These are phyloP conservation scores for Tachysurus fulvidraco DNA, from an alignment of 2,113 vertebrate genomes.

Conservation along the genomic window DNA sequence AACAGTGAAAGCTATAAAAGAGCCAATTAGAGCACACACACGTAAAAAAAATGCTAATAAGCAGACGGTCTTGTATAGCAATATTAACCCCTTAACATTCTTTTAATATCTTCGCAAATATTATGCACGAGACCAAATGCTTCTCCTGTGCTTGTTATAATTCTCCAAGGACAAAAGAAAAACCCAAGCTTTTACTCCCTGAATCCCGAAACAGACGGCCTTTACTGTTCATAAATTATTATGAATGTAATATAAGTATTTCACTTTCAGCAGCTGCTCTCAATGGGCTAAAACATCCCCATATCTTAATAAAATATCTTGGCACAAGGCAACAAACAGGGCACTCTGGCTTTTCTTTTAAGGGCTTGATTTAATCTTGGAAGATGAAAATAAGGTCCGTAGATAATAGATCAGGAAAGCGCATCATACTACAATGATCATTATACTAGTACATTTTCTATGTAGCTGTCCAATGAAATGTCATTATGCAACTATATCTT, in stretches of 20 bases:
- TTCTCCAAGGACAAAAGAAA: constrained; percentile 7
- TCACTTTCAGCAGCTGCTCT: constrained; percentile 1
- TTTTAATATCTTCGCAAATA: constrained; percentile 45
- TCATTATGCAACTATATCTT: not conserved
- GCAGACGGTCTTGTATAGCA: not conserved
- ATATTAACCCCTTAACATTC: constrained; percentile 19
- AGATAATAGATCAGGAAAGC: not conserved
- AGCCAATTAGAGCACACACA: constrained; percentile 37
- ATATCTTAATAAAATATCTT: constrained; percentile 20
- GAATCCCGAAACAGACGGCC: constrained; percentile 7
- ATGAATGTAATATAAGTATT: constrained; percentile 19
- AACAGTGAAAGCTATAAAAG: constrained; percentile 9
- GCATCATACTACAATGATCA: not conserved
- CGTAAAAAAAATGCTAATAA: not conserved
- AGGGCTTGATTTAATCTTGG: constrained; percentile 6
- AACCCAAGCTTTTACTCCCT: constrained; percentile 22
- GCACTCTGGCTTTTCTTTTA: constrained; percentile 3
- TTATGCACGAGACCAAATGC: constrained; percentile 25
- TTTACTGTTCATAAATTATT: constrained; percentile 25
- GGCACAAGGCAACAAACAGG: constrained; percentile 2
- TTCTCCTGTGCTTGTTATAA: constrained; percentile 17
- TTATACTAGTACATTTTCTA: not conserved
- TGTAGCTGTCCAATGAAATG: constrained; percentile 3
- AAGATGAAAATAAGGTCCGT: not conserved
- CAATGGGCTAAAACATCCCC: constrained; percentile 3